Percentiles rank a stretch among this genome's conserved stretches.
phyloP scores from a whole-genome alignment of 2,113 vertebrate species.

The Phyllostomus discolor region DNA sequence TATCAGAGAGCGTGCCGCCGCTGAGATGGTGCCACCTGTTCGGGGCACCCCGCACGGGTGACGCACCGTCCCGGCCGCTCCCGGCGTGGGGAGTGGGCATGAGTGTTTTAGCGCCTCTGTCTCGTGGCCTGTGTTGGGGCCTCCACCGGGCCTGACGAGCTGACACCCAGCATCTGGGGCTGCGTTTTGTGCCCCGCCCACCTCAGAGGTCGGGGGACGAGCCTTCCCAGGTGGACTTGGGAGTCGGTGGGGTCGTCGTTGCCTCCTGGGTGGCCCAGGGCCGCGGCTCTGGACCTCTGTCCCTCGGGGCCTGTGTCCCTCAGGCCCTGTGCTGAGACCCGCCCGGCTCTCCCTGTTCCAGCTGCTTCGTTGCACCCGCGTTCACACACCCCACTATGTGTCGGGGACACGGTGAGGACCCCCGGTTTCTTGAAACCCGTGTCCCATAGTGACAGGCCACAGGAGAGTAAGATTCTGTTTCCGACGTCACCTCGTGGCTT shows the following conservation, averaged over 20 bases:
- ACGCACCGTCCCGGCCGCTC: constrained; percentile 45
- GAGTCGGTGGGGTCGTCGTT: constrained; percentile 57
- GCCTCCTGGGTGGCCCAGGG: constrained; percentile 38
- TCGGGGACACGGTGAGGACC: background rate
- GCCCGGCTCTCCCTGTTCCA: rapidly evolving
- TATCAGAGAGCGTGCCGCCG: constrained; percentile 54
- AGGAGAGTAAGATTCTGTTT: background rate
- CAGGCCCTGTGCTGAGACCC: background rate
- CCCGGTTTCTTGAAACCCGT: background rate
- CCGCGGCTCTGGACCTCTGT: background rate
- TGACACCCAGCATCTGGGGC: constrained; percentile 64
- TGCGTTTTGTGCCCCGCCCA: constrained; percentile 20
- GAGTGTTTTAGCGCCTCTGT: constrained; percentile 73
- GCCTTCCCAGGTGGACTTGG: constrained; percentile 64
- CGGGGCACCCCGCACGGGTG: constrained; percentile 59
- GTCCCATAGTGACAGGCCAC: rapidly evolving
- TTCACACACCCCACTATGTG: background rate
- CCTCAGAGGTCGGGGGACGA: constrained; percentile 66
- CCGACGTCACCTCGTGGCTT: no score
- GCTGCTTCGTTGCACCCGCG: background rate
- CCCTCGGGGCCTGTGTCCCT: no score
- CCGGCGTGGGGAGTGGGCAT: constrained; percentile 69
- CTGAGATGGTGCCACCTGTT: constrained; percentile 62
- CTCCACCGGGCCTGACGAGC: constrained; percentile 68
- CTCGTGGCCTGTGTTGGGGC: constrained; percentile 60